These are phyloP conservation scores for Chlorops oryzae DNA, from an alignment of 1,140 invertebrate species.

Conservation along the genomic window DNA sequence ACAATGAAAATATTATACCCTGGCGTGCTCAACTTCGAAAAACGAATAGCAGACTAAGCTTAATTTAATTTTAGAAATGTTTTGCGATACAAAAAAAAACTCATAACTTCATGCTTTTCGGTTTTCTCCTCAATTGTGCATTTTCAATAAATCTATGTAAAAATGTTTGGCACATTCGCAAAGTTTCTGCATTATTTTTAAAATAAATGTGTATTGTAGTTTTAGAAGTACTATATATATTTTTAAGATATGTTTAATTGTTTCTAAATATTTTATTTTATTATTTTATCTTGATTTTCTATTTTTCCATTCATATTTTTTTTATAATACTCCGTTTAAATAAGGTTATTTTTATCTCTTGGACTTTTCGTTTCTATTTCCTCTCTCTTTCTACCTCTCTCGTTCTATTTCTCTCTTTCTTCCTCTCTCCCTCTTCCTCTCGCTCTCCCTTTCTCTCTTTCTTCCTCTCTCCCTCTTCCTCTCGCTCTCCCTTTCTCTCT, in stretches of 20 bases:
- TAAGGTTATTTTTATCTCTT: not conserved
- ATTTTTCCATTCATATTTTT: not conserved
- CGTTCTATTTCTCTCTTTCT: not conserved
- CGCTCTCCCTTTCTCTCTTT: no score
- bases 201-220: not conserved
- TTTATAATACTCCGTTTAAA: not conserved
- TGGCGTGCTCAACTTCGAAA: constrained; percentile 83
- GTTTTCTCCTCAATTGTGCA: constrained; percentile 15
- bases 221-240: not conserved
- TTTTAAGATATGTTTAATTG: not conserved
- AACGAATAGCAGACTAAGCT: constrained; percentile 64
- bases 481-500: no score
- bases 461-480: no score
- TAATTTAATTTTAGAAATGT: constrained; percentile 19
- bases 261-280: not conserved
- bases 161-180: not conserved
- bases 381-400: not conserved
- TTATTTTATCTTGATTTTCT: not conserved
- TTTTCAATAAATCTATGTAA: not conserved
- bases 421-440: not conserved
- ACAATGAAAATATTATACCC: constrained; percentile 69
- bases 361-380: not conserved
- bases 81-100: constrained; percentile 22
- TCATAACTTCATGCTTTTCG: constrained; percentile 22
- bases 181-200: not conserved